Evolutionary conservation across 1,140 invertebrate species (phyloP).

Genomic region (Eciton burchellii): DNA sequence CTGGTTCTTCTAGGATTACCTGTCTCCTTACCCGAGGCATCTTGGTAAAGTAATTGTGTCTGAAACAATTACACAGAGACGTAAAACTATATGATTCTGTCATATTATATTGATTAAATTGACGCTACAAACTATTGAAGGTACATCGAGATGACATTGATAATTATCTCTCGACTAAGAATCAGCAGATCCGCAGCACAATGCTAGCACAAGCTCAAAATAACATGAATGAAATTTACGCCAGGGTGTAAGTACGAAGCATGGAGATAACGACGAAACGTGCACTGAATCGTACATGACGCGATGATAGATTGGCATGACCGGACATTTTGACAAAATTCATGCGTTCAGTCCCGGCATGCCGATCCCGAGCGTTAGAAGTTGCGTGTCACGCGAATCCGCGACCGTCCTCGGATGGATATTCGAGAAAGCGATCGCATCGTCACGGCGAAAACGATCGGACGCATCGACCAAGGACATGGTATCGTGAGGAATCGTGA

Average conservation of each 20-base stretch:
- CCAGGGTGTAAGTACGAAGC: background rate
- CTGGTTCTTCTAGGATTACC: slow-evolving; percentile 84
- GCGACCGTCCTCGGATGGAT: background rate
- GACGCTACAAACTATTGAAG: no score
- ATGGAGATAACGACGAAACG: no score
- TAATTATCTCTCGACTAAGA: no score
- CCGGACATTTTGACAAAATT: background rate
- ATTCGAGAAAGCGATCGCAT: background rate
- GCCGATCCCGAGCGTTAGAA: background rate
- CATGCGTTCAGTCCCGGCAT: no score
- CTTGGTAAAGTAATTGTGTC: slow-evolving; percentile 61
- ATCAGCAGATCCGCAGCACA: no score
- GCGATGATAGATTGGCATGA: background rate
- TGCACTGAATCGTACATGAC: background rate
- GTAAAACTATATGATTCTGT: background rate
- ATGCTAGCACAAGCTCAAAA: no score
- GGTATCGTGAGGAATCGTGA: background rate
- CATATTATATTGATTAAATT: background rate
- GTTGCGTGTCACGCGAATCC: background rate
- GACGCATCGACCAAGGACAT: background rate
- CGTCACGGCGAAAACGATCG: background rate
- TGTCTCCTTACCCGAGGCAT: slow-evolving; percentile 85
- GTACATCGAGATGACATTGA: no score
- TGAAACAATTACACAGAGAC: slow-evolving; percentile 64
- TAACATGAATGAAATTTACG: background rate